Percentiles rank a stretch among this genome's conserved stretches.
Evolutionary conservation across 53 echinoderm and acorn worm species (phyloP).

Genomic region (Paelopatides confundens): DNA sequence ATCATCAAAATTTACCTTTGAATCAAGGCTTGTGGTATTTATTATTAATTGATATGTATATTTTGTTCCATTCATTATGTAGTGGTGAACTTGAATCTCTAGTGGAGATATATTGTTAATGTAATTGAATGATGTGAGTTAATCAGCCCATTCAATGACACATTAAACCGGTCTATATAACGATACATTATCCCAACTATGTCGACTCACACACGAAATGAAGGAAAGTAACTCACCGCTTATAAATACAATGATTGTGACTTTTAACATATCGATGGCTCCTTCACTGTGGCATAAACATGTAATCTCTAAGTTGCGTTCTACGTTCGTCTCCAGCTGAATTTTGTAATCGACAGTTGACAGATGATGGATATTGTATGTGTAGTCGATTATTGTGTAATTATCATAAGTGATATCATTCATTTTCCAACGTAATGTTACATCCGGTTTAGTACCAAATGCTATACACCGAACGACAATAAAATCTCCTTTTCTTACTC

Average conservation of each 20-base stretch:
- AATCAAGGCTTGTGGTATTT: no score
- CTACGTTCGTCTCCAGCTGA: neutral
- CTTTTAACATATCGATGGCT: neutral
- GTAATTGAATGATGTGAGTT: no score
- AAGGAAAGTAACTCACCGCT: neutral
- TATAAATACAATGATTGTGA: neutral
- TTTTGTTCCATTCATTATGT: no score
- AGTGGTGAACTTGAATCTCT: no score
- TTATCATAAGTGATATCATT: neutral
- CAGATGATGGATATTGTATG: neutral
- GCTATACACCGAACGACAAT: neutral
- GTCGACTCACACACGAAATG: no score
- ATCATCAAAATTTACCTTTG: no score
- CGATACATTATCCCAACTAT: no score
- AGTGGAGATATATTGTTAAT: no score
- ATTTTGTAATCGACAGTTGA: neutral
- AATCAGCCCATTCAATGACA: no score
- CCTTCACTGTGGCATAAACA: neutral
- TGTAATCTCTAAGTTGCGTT: neutral
- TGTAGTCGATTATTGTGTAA: neutral
- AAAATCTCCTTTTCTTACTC: neutral
- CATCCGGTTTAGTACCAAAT: neutral
- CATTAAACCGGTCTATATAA: no score
- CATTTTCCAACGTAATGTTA: neutral
- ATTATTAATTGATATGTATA: no score